phyloP scores from a whole-genome alignment of 2,888 invertebrate genomes.

The Neria commutata region DNA sequence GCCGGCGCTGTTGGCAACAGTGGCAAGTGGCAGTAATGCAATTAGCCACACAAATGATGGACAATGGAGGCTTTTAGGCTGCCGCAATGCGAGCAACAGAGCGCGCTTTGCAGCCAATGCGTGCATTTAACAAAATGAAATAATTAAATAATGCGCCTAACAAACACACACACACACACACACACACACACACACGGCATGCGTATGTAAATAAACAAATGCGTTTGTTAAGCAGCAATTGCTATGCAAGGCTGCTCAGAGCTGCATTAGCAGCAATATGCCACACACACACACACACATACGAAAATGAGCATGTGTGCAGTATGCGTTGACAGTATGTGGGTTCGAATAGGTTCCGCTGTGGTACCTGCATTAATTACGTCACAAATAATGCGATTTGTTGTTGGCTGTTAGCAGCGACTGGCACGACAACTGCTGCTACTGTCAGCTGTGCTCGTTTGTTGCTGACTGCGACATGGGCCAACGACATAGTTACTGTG shows the following conservation, averaged over 20 bases:
- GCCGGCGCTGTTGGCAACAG: neutral
- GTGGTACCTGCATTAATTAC: constrained; percentile 55
- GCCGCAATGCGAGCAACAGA: too few species aligned
- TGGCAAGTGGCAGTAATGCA: neutral
- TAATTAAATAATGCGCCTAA: neutral
- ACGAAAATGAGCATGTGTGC: neutral
- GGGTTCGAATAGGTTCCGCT: constrained; percentile 47
- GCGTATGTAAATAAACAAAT: neutral
- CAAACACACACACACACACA: too few species aligned
- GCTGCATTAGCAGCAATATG: too few species aligned
- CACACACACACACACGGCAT: too few species aligned
- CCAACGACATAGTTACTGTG: neutral
- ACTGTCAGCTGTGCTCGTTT: too few species aligned
- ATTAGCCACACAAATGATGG: constrained; percentile 2
- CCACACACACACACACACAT: too few species aligned
- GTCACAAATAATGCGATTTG: constrained; percentile 49
- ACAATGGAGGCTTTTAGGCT: too few species aligned
- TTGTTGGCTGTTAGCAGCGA: constrained; percentile 36
- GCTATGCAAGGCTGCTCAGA: too few species aligned
- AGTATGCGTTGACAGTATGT: constrained; percentile 9
- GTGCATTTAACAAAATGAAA: constrained; percentile 6
- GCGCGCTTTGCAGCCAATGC: neutral
- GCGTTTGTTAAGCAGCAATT: too few species aligned
- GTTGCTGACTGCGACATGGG: neutral
- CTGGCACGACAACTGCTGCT: neutral